Percentiles rank a stretch among this genome's conserved stretches.
These are phyloP conservation scores for Caradrina clavipalpis DNA, from an alignment of 2,888 invertebrate species.

Conservation along the genomic window DNA sequence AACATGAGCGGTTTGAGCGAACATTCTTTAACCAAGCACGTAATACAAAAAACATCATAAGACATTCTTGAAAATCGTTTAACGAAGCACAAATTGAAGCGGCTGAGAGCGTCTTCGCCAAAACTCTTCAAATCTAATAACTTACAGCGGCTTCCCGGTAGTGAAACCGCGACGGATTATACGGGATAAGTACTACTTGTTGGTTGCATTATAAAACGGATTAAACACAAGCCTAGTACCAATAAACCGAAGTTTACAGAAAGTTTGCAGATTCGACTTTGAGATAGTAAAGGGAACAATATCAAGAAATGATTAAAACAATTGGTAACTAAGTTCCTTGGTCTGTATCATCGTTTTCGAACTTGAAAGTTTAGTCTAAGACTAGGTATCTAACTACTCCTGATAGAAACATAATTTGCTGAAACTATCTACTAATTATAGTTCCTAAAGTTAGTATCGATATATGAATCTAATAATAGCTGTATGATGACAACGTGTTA, in stretches of 20 bases:
- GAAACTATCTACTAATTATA: not conserved
- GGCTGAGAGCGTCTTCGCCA: conserved; percentile 70
- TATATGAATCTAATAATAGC: too few species aligned
- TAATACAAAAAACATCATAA: conserved; percentile 3
- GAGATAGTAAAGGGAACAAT: conserved; percentile 35
- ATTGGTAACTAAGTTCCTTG: conserved; percentile 17
- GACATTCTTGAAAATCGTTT: conserved; percentile 60
- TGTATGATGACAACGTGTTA: too few species aligned
- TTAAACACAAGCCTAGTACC: conserved; percentile 35
- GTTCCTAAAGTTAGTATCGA: too few species aligned
- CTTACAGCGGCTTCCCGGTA: conserved; percentile 58
- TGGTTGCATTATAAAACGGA: conserved; percentile 69
- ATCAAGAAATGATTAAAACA: conserved; percentile 42
- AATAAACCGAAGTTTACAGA: conserved; percentile 22
- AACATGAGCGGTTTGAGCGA: not conserved
- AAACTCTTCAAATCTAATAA: conserved; percentile 81
- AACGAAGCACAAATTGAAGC: conserved; percentile 72
- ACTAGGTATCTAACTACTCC: not conserved
- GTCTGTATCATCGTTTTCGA: conserved; percentile 22
- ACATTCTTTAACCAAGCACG: not conserved
- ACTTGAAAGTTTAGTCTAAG: conserved; percentile 5
- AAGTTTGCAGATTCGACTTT: conserved; percentile 34
- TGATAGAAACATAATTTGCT: not conserved
- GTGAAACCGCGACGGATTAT: conserved; percentile 65
- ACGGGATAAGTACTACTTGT: conserved; percentile 67